Conservation (phyloP, 2,797 vertebrate species). For the Sarcoramphus papa region DNA sequence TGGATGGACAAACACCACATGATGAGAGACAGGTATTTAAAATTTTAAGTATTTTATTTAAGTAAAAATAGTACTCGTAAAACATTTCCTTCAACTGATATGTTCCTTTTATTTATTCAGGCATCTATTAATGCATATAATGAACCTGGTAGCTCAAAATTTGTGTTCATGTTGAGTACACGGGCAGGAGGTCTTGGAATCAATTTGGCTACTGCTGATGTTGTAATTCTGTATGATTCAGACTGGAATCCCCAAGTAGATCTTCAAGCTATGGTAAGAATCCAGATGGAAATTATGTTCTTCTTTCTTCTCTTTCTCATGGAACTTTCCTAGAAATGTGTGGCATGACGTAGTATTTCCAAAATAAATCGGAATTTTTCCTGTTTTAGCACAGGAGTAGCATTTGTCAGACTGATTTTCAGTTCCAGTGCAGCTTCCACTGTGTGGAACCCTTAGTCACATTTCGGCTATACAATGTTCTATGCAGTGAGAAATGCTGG, state of each 20-base stretch:
- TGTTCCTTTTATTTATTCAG: constrained; percentile 63
- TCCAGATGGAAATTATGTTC: not conserved
- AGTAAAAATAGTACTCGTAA: not conserved
- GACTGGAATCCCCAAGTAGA: constrained; percentile 99
- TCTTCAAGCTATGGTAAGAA: constrained; percentile 94
- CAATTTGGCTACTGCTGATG: constrained; percentile 97
- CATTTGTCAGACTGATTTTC: not conserved
- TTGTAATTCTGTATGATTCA: constrained; percentile 97
- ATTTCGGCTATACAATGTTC: not conserved
- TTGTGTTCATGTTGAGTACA: constrained; percentile 98
- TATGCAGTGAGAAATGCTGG: not conserved
- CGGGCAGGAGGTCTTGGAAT: constrained; percentile 97
- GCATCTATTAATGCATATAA: constrained; percentile 95
- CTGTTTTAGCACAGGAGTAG: not conserved
- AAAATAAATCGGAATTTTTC: not conserved
- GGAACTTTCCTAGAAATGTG: not conserved
- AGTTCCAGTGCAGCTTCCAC: not conserved
- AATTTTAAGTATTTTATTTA: not conserved
- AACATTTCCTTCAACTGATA: not conserved
- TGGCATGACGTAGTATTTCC: not conserved
- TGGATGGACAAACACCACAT: constrained; percentile 96
- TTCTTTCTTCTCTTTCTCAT: not conserved
- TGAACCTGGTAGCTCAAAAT: constrained; percentile 91
- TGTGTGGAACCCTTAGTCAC: not conserved
- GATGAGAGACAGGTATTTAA: constrained; percentile 91